These are phyloP conservation scores for Phengaris alcon DNA, from an alignment of 2,888 invertebrate species.

Conservation along the genomic window DNA sequence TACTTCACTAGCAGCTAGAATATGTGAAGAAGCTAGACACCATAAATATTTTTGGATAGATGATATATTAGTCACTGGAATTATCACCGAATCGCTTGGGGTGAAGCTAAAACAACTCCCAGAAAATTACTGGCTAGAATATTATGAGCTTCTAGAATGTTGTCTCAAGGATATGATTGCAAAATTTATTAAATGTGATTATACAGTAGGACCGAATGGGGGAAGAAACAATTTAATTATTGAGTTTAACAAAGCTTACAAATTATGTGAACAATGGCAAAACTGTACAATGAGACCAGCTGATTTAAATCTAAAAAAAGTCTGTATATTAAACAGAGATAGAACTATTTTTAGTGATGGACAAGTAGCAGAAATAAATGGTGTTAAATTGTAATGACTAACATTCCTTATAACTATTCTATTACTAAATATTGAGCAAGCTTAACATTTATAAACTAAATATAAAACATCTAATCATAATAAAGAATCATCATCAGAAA, in stretches of 20 bases:
- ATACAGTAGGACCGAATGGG: slow-evolving; percentile 87
- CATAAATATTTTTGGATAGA: slow-evolving; percentile 94
- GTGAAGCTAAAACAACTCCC: slow-evolving; percentile 79
- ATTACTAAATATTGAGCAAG: not conserved
- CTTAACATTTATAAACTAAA: not conserved
- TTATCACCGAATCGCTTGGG: slow-evolving; percentile 80
- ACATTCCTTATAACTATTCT: not conserved
- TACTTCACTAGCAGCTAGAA: slow-evolving; percentile 77
- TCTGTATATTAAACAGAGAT: slow-evolving; percentile 78
- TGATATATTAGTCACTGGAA: slow-evolving; percentile 91
- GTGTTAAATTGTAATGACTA: slow-evolving; percentile 40
- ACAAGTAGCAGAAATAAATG: slow-evolving; percentile 44
- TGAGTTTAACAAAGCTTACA: slow-evolving; percentile 81
- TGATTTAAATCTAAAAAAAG: slow-evolving; percentile 74
- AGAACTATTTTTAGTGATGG: slow-evolving; percentile 56
- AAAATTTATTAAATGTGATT: slow-evolving; percentile 82
- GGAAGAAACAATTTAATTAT: slow-evolving; percentile 84
- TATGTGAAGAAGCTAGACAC: slow-evolving; percentile 76
- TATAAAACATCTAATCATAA: not conserved
- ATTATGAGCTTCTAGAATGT: slow-evolving; percentile 86
- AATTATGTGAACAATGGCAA: slow-evolving; percentile 74
- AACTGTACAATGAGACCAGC: slow-evolving; percentile 74
- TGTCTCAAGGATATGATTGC: slow-evolving; percentile 82
- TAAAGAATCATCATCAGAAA: not conserved
- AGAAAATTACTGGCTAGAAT: slow-evolving; percentile 82